Evolutionary conservation across 2,797 vertebrate species (phyloP).

Genomic region (Mionectes olivaceus): DNA sequence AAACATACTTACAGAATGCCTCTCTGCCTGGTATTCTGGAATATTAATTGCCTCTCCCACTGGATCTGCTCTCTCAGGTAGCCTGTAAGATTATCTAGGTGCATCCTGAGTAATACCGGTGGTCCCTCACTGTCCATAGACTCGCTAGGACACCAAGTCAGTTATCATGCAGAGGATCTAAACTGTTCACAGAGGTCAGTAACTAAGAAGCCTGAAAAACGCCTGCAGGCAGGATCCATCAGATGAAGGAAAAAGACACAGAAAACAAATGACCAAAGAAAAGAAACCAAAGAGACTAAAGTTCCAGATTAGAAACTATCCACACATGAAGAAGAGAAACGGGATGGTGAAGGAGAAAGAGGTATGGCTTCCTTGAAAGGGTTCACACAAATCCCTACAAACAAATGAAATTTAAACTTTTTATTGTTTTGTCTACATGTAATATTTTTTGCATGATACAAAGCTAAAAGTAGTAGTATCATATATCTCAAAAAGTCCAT

Average conservation of each 20-base stretch:
- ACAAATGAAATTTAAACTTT: neutral
- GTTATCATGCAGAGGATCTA: neutral
- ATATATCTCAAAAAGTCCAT: rapidly evolving
- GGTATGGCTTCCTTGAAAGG: neutral
- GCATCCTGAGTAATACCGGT: neutral
- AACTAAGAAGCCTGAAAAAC: neutral
- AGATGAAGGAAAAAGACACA: neutral
- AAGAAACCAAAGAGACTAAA: neutral
- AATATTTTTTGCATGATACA: neutral
- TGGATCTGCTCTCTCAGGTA: neutral
- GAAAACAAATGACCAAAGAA: neutral
- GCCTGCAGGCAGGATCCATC: neutral
- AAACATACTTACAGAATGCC: neutral
- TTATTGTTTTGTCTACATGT: neutral
- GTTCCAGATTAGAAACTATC: neutral
- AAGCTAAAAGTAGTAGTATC: neutral
- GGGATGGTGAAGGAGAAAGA: neutral
- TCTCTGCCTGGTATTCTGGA: neutral
- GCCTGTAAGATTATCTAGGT: neutral
- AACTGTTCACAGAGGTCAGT: neutral
- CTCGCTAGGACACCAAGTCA: neutral
- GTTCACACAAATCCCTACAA: neutral
- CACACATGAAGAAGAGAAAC: neutral
- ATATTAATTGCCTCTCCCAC: neutral
- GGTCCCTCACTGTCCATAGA: neutral